Base-by-base conservation (phyloP, 2,888 invertebrate species). In the Isoperla grammatica region DNA sequence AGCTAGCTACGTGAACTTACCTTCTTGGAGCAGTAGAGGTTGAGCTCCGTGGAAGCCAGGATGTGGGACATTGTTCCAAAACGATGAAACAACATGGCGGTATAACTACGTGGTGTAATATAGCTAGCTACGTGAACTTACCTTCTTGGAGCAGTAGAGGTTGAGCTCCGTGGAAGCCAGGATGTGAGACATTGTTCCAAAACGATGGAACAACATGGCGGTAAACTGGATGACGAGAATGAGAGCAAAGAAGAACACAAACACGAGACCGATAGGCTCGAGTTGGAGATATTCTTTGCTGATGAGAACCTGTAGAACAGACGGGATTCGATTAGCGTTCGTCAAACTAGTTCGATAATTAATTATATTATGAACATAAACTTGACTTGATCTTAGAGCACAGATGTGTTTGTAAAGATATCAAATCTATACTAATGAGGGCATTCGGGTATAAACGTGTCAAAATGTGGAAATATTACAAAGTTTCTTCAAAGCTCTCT, bases 121-220 rank as follows among this genome's bases (percentile, higher is more conserved):
- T n/a, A n/a, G n/a, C n/a, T n/a, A n/a, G n/a, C n/a, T n/a, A n/a
- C n/a, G n/a, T n/a, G n/a, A n/a, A 15, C 48, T 48, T 53, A 65
- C 68, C 57, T 66, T 67, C 55, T 66, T 69, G 60, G 71, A 70
- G 46, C 71, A 70, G 61, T 75, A 75, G 70, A 75, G 80, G 64
- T 76, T 76, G 60, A 84, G 73, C 63, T 80, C 77, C 0, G 87
- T 87, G 13, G 84, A 82, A 2, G 88, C 84, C 68, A 88, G 75
- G 65, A 89, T 84, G 71, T 89, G 88, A 0, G 86, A 82, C 65
- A 87, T 76, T 1, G 89, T 89, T 48, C 82, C 85, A 68, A 87
- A 85, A 22, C 89, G 81, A 77, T 89, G 89, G 68, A 86, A 78
- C 63, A 88, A 73, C 88, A 88, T 89, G 13, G 84, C 87, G 46